phyloP scores from a whole-genome alignment of 1,140 invertebrate species.

The Leptoteleia sp. region DNA sequence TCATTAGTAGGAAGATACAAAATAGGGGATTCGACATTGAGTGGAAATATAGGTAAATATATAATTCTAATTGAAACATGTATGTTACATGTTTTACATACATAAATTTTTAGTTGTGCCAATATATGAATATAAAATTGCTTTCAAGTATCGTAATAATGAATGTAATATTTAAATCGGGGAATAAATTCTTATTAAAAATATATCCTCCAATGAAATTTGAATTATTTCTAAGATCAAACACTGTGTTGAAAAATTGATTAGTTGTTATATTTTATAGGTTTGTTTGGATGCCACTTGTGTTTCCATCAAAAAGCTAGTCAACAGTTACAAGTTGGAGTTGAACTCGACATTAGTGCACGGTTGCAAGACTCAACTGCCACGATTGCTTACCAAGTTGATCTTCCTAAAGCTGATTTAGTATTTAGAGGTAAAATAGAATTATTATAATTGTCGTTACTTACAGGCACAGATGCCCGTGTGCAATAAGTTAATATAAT shows the following conservation, averaged over 20 bases:
- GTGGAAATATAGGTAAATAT: constrained; percentile 72
- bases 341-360: constrained; percentile 92
- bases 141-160: too few relatives aligned
- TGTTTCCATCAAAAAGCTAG: constrained; percentile 98
- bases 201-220: too few relatives aligned
- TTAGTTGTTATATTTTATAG: constrained; percentile 74
- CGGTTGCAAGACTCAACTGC: constrained; percentile 95
- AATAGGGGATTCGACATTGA: constrained; percentile 75
- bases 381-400: constrained; percentile 97
- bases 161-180: too few relatives aligned
- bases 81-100: too few relatives aligned
- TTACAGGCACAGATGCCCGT: too few relatives aligned
- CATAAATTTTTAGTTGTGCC: too few relatives aligned
- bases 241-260: too few relatives aligned
- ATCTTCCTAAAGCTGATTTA: constrained; percentile 97
- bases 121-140: too few relatives aligned
- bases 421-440: constrained; percentile 90
- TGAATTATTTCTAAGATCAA: too few relatives aligned
- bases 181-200: too few relatives aligned
- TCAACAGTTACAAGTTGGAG: constrained; percentile 92
- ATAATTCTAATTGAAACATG: too few relatives aligned
- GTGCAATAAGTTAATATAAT: background rate
- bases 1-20: constrained; percentile 91
- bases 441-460: background rate
- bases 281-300: constrained; percentile 90